phyloP scores from a whole-genome alignment of 92 coral and sea anemone genomes.

The Pocillopora grandis region DNA sequence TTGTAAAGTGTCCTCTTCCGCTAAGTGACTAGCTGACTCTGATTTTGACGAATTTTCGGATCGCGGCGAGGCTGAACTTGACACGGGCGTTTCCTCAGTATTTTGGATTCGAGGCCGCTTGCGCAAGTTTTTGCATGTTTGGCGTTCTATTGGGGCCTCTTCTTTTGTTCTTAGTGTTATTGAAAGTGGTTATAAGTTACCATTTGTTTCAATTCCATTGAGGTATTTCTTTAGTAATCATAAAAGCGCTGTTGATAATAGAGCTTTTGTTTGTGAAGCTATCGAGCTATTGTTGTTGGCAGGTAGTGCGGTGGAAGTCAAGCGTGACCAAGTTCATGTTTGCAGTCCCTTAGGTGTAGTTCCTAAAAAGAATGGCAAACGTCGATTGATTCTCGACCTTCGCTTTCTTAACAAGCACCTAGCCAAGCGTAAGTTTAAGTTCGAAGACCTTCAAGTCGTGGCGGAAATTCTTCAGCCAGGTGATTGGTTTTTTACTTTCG shows the following conservation, averaged over 20 bases:
- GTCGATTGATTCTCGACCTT: constrained; percentile 47
- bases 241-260: constrained; percentile 44
- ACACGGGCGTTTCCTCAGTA: constrained; percentile 16
- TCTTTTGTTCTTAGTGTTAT: constrained; percentile 21
- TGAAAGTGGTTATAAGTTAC: constrained; percentile 40
- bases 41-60: constrained; percentile 20
- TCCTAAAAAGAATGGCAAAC: constrained; percentile 34
- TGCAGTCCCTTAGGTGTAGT: constrained; percentile 49
- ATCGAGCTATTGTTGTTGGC: constrained; percentile 34
- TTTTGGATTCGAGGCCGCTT: constrained; percentile 37
- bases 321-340: too few species aligned
- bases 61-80: constrained; percentile 42
- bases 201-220: constrained; percentile 36
- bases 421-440: constrained; percentile 34
- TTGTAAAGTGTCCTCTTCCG: constrained; percentile 34
- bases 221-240: constrained; percentile 42
- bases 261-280: constrained; percentile 49
- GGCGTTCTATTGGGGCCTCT: constrained; percentile 40
- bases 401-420: constrained; percentile 39
- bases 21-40: constrained; percentile 44
- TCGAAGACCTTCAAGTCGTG: constrained; percentile 39
- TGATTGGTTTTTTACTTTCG: constrained; percentile 37
- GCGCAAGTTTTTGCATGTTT: constrained; percentile 27
- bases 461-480: constrained; percentile 25
- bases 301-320: constrained; percentile 46